Base-by-base conservation (phyloP, 2,888 invertebrate species). In the Cinara cedri region DNA sequence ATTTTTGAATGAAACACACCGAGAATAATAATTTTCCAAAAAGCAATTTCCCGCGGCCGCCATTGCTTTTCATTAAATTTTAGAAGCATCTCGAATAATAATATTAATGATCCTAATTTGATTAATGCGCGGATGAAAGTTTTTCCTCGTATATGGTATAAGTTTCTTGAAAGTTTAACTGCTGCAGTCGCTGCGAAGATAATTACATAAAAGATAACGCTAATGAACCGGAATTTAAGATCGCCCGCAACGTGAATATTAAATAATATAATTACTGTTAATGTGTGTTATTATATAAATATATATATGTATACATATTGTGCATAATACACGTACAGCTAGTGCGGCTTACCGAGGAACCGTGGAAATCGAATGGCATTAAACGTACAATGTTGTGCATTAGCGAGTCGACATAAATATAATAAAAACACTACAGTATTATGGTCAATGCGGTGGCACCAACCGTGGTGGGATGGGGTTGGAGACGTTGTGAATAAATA, bases 201-300 rank as follows among this genome's bases (percentile, higher is more conserved):
- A 70, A 51, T 51, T 70, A 70, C 51, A 34, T 34, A 54, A 70
- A 70, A 70, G 68, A 70, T 70, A 70, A 70, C 19, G 34, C 68
- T 51, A 70, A 70, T 70, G 68, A 70, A 70, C 68, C 68, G 68
- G 51, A 70, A 54, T 34, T 34, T 70, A 70, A 70, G 68, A 70
- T 34, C 51, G 19, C 19, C 60, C 34, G 11, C 14, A 51, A 68
- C 68, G 11, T 49, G 68, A 68, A 68, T 68, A 68, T 68, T 51
- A 68, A 26, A 68, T 34, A 34, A 34, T 68, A 68, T 68, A 68
- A 68, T 68, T 68, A 68, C 49, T 49, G 26, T 34, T 51, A 65
- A 11, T 49, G n/a, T n/a, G n/a, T n/a, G n/a, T n/a, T n/a, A n/a
- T n/a, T n/a, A n/a, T n/a, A n/a, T n/a, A n/a, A n/a, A n/a, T n/a